Base-by-base conservation (phyloP, 2,888 invertebrate genomes). In the Pyrochroa serraticornis region DNA sequence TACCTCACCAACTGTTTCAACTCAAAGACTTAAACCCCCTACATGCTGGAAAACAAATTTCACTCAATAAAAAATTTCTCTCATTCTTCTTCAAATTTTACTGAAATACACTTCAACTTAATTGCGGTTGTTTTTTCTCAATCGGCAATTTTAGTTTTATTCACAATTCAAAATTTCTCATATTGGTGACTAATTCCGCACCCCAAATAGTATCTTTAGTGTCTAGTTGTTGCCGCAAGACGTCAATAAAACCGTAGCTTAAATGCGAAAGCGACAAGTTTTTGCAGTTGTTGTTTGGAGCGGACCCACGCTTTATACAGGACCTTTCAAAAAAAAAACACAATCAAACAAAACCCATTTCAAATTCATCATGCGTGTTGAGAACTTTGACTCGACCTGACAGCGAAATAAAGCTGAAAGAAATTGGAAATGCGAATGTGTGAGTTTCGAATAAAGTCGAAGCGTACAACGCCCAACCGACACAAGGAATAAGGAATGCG, bases 321-420 rank as follows among this genome's bases (percentile, higher is more conserved):
- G 43, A 35, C 14, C 30, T 41, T 42, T 41, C 31, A 5, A 10
- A 41, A 50, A n/a, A n/a, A 58, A 42, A 55, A 55, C 51, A 60
- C 55, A 60, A 60, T 60, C 60, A 50, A 60, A 63, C 59, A 65
- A 63, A 65, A 65, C 62, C 63, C 58, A 68, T 69, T 70, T 63
- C 65, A 60, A 67, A 70, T 70, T 70, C 70, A 65, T 65, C 63
- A 64, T 68, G 67, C 68, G 67, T 67, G 58, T 52, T 55, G 46
- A 43, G 62, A 69, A 68, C 66, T 69, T 69, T 67, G 68, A 67
- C 68, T 65, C 63, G 53, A 60, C 66, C 66, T 69, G 69, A 67
- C 70, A 66, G 66, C 57, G 63, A 65, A 67, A 70, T 69, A 68
- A 64, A 63, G 60, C 68, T 62, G 57, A 63, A 63, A 68, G 68